These are phyloP conservation scores for Megaleporinus macrocephalus DNA, from an alignment of 2,113 vertebrate genomes.

Conservation along the genomic window DNA sequence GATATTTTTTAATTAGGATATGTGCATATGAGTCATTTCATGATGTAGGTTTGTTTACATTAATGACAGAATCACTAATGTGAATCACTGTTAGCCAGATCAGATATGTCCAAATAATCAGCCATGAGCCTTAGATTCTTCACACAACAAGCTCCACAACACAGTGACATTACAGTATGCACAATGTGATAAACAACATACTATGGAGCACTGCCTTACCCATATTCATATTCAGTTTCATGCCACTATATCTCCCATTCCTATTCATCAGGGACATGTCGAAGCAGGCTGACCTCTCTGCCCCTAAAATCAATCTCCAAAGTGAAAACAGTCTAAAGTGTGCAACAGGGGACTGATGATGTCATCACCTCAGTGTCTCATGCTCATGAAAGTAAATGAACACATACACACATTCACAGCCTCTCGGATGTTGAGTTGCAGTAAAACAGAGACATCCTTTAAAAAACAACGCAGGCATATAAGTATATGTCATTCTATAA, in stretches of 20 bases:
- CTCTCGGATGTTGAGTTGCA: background rate
- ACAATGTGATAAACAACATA: background rate
- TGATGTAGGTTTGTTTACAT: too few relatives aligned
- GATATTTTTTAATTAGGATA: too few relatives aligned
- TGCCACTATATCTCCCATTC: background rate
- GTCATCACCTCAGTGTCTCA: slow-evolving; percentile 27
- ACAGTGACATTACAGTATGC: background rate
- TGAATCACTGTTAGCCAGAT: too few relatives aligned
- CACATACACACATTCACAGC: background rate
- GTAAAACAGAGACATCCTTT: background rate
- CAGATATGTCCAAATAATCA: too few relatives aligned
- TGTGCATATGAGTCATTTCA: too few relatives aligned
- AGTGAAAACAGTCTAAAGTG: slow-evolving; percentile 18
- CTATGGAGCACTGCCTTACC: background rate
- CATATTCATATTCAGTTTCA: background rate
- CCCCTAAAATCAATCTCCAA: slow-evolving; percentile 33
- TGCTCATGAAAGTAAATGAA: too few relatives aligned
- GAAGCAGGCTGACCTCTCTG: slow-evolving; percentile 24
- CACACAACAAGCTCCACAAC: too few relatives aligned
- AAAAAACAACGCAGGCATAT: background rate
- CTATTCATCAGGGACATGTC: slow-evolving; percentile 31
- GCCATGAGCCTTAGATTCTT: too few relatives aligned
- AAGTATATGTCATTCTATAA: slow-evolving; percentile 29
- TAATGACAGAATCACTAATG: too few relatives aligned
- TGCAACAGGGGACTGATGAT: slow-evolving; percentile 33